Conservation (phyloP, 2,797 vertebrate genomes). For the Paramormyrops hopkinsi region DNA sequence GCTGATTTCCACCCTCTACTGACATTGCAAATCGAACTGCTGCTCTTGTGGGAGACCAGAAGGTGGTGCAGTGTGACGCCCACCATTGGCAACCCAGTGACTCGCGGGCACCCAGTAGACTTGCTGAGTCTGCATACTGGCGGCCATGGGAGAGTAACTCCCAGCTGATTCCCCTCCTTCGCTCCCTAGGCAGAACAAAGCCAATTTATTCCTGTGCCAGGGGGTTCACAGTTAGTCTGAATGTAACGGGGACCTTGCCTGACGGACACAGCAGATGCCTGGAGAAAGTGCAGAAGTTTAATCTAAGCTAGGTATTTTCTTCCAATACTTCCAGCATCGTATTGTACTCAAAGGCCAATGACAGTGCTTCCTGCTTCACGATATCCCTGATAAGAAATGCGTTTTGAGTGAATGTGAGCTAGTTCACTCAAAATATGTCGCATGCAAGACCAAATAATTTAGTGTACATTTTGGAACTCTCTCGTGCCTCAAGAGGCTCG, state of each 20-base stretch:
- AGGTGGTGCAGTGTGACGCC: background rate
- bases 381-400: background rate
- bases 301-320: background rate
- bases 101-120: background rate
- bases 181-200: background rate
- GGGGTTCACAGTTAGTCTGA: background rate
- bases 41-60: background rate
- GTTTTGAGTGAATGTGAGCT: background rate
- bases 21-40: background rate
- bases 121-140: background rate
- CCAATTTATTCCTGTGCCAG: constrained; percentile 3
- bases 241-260: background rate
- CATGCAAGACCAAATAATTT: background rate
- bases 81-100: background rate
- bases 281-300: background rate
- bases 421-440: background rate
- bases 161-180: background rate
- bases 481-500: background rate
- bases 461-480: background rate
- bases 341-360: background rate
- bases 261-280: background rate
- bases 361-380: background rate
- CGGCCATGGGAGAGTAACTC: background rate
- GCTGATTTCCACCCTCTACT: background rate
- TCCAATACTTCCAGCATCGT: background rate